Base-by-base conservation (phyloP, 2,888 invertebrate species). In the Stegophylla sp. region DNA sequence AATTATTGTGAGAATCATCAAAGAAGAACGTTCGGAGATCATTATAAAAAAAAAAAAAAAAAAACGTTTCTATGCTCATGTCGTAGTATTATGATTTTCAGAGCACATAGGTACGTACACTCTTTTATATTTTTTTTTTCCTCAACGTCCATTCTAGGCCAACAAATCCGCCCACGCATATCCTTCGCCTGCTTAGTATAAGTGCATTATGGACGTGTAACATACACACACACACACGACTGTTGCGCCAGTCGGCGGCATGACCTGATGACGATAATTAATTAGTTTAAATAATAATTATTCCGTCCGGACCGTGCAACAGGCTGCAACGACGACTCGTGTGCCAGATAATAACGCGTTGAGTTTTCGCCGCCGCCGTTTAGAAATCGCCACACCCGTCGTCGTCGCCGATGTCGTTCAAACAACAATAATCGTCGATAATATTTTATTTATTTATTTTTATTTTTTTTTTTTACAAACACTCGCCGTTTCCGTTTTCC, bases 1-100 rank as follows among this genome's bases (percentile, higher is more conserved):
- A n/a, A n/a, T n/a, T n/a, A n/a, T n/a, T n/a, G n/a, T n/a, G n/a
- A n/a, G n/a, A n/a, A n/a, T n/a, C n/a, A n/a, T n/a, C n/a, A n/a
- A n/a, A n/a, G n/a, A 34, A 7, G 34, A 34, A 34, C 7, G 20
- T 12, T 51, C 28, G 34, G 20, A n/a, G n/a, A n/a, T n/a, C n/a
- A n/a, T n/a, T n/a, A 69, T 51, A 20, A 59, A 45, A n/a, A 43
- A 72, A 43, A 59, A 9, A 56, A 20, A 56, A 20, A 45, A 41
- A 66, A 45, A 7, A 23, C 20, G 28, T 43, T 61, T 45, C 45
- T 61, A 74, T 23, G 17, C 17, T 2, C 17, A 13, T 26, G 53
- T 63, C 20, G 1, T 15, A 48, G 63, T 43, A 64, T n/a, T n/a
- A n/a, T n/a, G n/a, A 76, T 76, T 76, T 76, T 76, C 13, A 76